A percentile compares a stretch with the other conserved stretches of the same genome.
phyloP scores from a whole-genome alignment of 2,113 vertebrate genomes.

The Erythrocercus mccallii region DNA sequence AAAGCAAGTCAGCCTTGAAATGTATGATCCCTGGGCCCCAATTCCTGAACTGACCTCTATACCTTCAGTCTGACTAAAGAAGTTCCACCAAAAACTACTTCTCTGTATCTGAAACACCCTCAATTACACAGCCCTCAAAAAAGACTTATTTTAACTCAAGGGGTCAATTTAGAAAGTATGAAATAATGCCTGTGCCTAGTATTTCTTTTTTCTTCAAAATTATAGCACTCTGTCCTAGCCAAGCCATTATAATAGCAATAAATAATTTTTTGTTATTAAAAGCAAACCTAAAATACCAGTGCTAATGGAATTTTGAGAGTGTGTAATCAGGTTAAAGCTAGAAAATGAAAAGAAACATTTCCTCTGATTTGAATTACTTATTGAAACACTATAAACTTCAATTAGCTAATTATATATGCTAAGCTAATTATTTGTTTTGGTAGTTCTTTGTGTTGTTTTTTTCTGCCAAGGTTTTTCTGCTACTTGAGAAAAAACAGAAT shows the following conservation, averaged over 20 bases:
- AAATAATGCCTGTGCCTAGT: neutral
- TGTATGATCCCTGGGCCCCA: neutral
- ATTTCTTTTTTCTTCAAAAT: neutral
- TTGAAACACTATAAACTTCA: neutral
- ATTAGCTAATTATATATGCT: neutral
- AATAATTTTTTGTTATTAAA: neutral
- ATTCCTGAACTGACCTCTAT: neutral
- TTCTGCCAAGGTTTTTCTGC: neutral
- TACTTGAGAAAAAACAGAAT: neutral
- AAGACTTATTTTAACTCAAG: neutral
- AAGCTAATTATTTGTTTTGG: neutral
- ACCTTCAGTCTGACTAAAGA: neutral
- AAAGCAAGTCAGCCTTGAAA: neutral
- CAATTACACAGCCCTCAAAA: neutral
- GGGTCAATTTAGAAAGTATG: neutral
- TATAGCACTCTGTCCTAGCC: neutral
- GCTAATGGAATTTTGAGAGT: neutral
- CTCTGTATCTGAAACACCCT: neutral
- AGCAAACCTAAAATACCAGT: neutral
- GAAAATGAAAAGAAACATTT: slow-evolving; percentile 1
- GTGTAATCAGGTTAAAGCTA: neutral
- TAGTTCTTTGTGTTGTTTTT: neutral
- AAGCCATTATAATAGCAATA: neutral
- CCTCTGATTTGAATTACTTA: neutral
- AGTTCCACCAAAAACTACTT: neutral